These are phyloP conservation scores for Microplitis mediator DNA, from an alignment of 1,140 invertebrate genomes.

Conservation along the genomic window DNA sequence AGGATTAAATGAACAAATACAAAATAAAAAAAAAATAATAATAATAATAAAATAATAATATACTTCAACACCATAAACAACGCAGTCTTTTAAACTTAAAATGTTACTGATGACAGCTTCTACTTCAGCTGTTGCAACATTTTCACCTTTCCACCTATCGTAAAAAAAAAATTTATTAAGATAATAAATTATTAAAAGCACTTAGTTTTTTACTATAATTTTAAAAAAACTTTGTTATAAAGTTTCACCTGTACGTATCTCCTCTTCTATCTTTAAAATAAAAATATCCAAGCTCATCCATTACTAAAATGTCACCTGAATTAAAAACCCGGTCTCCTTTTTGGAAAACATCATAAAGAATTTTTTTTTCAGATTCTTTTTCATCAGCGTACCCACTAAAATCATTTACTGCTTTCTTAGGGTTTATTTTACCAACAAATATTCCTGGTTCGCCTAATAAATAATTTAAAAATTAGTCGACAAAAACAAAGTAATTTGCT, in stretches of 20 bases:
- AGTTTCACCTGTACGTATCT: constrained; percentile 93
- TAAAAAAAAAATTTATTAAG: neutral
- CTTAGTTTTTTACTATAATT: neutral
- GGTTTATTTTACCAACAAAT: constrained; percentile 80
- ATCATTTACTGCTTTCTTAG: constrained; percentile 70
- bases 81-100: constrained; percentile 73
- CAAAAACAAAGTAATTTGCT: too few relatives aligned
- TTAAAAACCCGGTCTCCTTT: constrained; percentile 91
- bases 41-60: neutral
- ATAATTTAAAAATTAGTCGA: constrained; percentile 11
- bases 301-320: constrained; percentile 89
- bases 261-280: constrained; percentile 96
- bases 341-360: constrained; percentile 82
- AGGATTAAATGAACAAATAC: neutral
- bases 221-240: constrained; percentile 33
- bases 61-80: constrained; percentile 90
- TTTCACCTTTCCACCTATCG: constrained; percentile 89
- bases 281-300: constrained; percentile 91
- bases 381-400: constrained; percentile 88
- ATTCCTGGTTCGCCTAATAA: constrained; percentile 71
- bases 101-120: constrained; percentile 88
- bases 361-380: constrained; percentile 90
- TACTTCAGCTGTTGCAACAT: constrained; percentile 96
- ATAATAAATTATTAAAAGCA: neutral
- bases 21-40: too few relatives aligned